Conservation (phyloP, 2,797 vertebrate genomes). For the Mastacembelus armatus region DNA sequence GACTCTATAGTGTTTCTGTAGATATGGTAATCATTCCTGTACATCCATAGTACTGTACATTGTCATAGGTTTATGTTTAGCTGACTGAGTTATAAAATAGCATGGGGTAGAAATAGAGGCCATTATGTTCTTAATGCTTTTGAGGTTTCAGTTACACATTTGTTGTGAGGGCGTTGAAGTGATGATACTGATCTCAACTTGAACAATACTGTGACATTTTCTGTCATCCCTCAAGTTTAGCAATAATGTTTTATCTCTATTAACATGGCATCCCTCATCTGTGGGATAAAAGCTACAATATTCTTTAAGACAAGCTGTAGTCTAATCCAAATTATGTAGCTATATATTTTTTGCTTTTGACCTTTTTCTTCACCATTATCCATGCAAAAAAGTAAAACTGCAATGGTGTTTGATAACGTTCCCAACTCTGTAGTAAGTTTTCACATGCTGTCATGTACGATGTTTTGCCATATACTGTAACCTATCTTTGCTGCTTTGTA, state of each 20-base stretch:
- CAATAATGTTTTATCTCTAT: conserved; percentile 2
- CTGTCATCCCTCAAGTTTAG: neutral
- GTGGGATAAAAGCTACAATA: neutral
- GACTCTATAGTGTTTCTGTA: neutral
- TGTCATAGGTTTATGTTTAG: neutral
- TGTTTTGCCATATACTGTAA: conserved; percentile 8
- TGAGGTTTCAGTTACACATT: conserved; percentile 5
- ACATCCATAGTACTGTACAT: neutral
- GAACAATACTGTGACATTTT: conserved; percentile 15
- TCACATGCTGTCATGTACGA: conserved; percentile 3
- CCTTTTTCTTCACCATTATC: too few species aligned
- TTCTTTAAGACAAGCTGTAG: neutral
- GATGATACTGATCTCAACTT: conserved; percentile 13
- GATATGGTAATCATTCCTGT: neutral
- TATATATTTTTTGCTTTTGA: neutral
- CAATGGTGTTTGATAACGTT: neutral
- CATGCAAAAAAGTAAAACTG: neutral
- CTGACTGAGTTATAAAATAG: neutral
- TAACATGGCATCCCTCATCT: conserved; percentile 6
- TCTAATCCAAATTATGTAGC: neutral
- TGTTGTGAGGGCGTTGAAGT: neutral
- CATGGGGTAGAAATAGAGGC: neutral
- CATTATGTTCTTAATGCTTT: neutral
- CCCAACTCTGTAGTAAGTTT: neutral
- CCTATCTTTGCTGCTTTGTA: conserved; percentile 5